Percentiles rank a stretch among this genome's conserved stretches.
Conservation (phyloP, 2,797 vertebrate species). For the Protosalanx chinensis region DNA sequence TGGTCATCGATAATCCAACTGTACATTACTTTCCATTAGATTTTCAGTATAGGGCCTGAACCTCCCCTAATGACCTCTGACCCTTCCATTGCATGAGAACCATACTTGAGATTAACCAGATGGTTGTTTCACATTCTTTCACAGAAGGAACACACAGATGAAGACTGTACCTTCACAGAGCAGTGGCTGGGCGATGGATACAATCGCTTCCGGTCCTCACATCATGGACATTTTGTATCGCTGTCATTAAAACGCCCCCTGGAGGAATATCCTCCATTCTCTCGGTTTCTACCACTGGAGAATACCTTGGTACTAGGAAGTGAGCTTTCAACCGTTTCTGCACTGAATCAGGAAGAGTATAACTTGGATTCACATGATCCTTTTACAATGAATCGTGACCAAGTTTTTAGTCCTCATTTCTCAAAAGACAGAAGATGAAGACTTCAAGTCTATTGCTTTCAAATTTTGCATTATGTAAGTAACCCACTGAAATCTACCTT, state of each 20-base stretch:
- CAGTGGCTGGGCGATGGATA: slow-evolving; percentile 70
- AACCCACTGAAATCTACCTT: slow-evolving; percentile 8
- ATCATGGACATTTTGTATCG: slow-evolving; percentile 60
- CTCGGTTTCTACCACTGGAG: slow-evolving; percentile 66
- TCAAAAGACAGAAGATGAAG: slow-evolving; percentile 47
- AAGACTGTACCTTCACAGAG: slow-evolving; percentile 72
- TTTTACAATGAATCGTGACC: slow-evolving; percentile 55
- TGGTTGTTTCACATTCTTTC: neutral
- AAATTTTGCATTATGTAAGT: neutral
- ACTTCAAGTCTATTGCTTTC: slow-evolving; percentile 6
- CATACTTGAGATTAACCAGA: too few species aligned
- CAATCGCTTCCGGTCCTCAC: slow-evolving; percentile 67
- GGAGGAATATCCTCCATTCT: slow-evolving; percentile 55
- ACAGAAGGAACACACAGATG: slow-evolving; percentile 54
- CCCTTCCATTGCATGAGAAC: too few species aligned
- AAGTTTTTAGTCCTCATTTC: slow-evolving; percentile 65
- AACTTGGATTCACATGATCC: slow-evolving; percentile 68
- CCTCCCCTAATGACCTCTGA: too few species aligned
- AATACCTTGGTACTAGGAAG: slow-evolving; percentile 27
- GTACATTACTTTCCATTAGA: too few species aligned
- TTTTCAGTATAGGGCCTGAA: too few species aligned
- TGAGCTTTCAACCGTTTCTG: slow-evolving; percentile 7
- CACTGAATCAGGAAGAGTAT: slow-evolving; percentile 29
- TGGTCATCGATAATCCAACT: neutral
- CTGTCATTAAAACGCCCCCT: slow-evolving; percentile 54